Percentiles rank a stretch among this genome's conserved stretches.
Conservation (phyloP, 1,140 invertebrate genomes). For the Anastatus disparis region DNA sequence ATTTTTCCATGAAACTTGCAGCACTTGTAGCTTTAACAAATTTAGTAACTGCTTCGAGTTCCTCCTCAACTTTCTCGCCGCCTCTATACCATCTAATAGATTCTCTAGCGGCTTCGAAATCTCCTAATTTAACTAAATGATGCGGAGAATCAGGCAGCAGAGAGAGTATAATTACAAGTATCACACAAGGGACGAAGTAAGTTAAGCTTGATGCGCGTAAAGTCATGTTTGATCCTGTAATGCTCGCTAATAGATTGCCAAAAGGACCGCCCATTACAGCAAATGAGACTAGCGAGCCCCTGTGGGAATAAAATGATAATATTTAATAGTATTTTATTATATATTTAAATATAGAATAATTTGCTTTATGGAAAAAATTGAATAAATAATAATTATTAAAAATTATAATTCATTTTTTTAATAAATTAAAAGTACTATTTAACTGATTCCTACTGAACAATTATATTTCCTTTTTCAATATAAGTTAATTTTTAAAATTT, state of each 20-base stretch:
- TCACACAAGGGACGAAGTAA: constrained; percentile 70
- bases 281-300: constrained; percentile 70
- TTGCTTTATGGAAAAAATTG: too few species aligned
- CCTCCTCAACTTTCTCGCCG: constrained; percentile 14
- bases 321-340: too few species aligned
- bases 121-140: constrained; percentile 70
- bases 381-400: too few species aligned
- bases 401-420: too few species aligned
- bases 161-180: constrained; percentile 57
- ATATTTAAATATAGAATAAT: neutral
- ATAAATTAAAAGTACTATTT: too few species aligned
- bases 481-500: too few species aligned
- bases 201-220: constrained; percentile 22
- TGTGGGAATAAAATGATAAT: too few species aligned
- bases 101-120: constrained; percentile 69
- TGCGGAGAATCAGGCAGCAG: constrained; percentile 81
- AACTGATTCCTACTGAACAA: too few species aligned
- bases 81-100: constrained; percentile 52
- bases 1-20: constrained; percentile 21
- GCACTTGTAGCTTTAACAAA: constrained; percentile 22
- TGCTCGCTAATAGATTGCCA: constrained; percentile 77
- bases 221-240: constrained; percentile 69
- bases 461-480: too few species aligned
- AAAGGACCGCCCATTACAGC: constrained; percentile 51
- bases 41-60: constrained; percentile 26